Base-by-base conservation (phyloP, 2,888 invertebrate species). In the Pediacus dermestoides region DNA sequence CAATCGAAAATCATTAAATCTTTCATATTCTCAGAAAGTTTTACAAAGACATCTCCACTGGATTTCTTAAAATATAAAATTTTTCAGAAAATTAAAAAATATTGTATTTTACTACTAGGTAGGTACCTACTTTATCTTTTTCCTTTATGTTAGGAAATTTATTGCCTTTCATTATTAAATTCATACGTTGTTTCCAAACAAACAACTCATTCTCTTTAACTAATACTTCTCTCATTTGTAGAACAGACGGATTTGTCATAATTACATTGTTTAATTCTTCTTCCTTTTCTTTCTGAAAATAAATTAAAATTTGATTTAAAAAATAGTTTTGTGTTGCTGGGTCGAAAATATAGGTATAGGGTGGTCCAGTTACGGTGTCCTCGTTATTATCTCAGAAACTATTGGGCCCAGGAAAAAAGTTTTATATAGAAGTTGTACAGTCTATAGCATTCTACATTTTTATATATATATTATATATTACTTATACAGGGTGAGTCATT, bases 71-170 rank as follows among this genome's bases (percentile, higher is more conserved):
- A 28, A n/a, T 9, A 4, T 25, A 25, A 9, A 9, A 9, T 25
- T 25, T 4, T 25, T 25, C 6, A 9, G 10, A 25, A 6, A 25
- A 25, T 9, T 25, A 25, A 10, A 25, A 25, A 4, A 35, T 12
- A n/a, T n/a, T n/a, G n/a, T n/a, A n/a, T n/a, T n/a, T n/a, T n/a
- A n/a, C n/a, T n/a, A n/a, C n/a, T n/a, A n/a, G n/a, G n/a, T n/a
- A n/a, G n/a, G n/a, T n/a, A n/a, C n/a, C n/a, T 30, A 12, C 32
- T 12, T 13, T 43, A 39, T 61, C 64, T 48, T 66, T 66, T 48
- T 65, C 65, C 6, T 57, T 40, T 9, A 65, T 48, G 47, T 62
- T 64, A 4, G 64, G 63, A 50, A 67, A 67, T 21, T 48, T 37
- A 4, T 46, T 51, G 2, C 67, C 67, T 2, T 44, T 44, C 37